Percentiles rank a stretch among this genome's conserved stretches.
These are phyloP conservation scores for Oedothorax gibbosus DNA, from an alignment of 1,140 invertebrate genomes.

Conservation along the genomic window DNA sequence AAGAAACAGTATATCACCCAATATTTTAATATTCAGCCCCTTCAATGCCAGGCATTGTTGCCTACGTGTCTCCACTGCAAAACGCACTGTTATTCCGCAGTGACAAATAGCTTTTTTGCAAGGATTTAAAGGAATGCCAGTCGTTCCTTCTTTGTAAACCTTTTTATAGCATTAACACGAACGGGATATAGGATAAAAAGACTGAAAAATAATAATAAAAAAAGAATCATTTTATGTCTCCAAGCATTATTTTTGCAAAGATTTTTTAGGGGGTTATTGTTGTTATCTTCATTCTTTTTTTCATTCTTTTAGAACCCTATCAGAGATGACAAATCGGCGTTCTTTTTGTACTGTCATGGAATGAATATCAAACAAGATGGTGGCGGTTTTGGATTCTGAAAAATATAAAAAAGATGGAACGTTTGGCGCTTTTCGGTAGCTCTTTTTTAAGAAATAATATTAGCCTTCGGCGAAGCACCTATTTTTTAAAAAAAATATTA, in stretches of 20 bases:
- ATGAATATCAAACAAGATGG: conserved; percentile 44
- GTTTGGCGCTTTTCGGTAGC: too few relatives aligned
- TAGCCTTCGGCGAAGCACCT: too few relatives aligned
- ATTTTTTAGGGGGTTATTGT: background rate
- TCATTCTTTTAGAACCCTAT: conserved; percentile 22
- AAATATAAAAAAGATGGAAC: too few relatives aligned
- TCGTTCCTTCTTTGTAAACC: conserved; percentile 31
- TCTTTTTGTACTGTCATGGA: conserved; percentile 29
- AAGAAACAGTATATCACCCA: conserved; percentile 30
- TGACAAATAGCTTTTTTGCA: conserved; percentile 40
- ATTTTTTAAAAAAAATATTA: too few relatives aligned
- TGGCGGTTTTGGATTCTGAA: too few relatives aligned
- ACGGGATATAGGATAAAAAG: background rate
- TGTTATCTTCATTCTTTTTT: background rate
- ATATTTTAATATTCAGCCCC: conserved; percentile 35
- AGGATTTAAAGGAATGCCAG: conserved; percentile 40
- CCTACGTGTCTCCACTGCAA: conserved; percentile 29
- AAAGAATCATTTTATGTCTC: conserved; percentile 49
- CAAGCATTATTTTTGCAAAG: background rate
- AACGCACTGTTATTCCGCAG: conserved; percentile 7
- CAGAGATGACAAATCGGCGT: conserved; percentile 46
- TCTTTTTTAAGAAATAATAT: too few relatives aligned
- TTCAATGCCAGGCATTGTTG: conserved; percentile 19
- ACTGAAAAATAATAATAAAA: too few relatives aligned
- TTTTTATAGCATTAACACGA: conserved; percentile 24